These are phyloP conservation scores for Scelioninae gen. 1 DNA, from an alignment of 2,888 invertebrate genomes.

Conservation along the genomic window DNA sequence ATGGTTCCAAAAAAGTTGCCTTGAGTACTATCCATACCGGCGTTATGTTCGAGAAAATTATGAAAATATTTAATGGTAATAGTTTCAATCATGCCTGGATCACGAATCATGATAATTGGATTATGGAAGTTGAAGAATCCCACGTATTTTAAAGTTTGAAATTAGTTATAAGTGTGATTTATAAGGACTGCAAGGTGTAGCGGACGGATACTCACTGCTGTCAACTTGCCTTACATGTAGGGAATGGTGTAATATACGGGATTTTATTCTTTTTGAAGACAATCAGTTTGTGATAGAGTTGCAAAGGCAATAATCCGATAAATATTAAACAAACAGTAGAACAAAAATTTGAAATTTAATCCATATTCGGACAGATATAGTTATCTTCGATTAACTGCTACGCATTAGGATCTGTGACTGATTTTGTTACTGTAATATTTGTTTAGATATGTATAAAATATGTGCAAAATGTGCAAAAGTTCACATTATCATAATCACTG, in stretches of 20 bases:
- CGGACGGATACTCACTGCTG: slow-evolving; percentile 39
- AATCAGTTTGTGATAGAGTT: slow-evolving; percentile 22
- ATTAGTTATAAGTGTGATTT: slow-evolving; percentile 58
- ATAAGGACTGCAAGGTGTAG: slow-evolving; percentile 26
- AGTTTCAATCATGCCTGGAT: slow-evolving; percentile 73
- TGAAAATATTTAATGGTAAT: slow-evolving; percentile 75
- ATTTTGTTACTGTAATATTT: too few species aligned
- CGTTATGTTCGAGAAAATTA: slow-evolving; percentile 58
- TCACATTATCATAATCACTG: too few species aligned
- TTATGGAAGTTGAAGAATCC: slow-evolving; percentile 73
- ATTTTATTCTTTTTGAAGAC: slow-evolving; percentile 44
- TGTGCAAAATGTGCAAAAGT: too few species aligned
- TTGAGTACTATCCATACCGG: too few species aligned
- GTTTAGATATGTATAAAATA: too few species aligned
- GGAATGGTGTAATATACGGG: slow-evolving; percentile 36
- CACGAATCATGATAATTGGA: slow-evolving; percentile 72
- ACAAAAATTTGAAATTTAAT: too few species aligned
- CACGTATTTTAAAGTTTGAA: slow-evolving; percentile 71
- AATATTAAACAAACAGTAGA: too few species aligned
- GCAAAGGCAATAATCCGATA: too few species aligned
- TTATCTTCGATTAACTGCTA: too few species aligned
- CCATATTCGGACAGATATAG: too few species aligned
- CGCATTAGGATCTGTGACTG: too few species aligned
- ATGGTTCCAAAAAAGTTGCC: too few species aligned
- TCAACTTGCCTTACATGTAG: slow-evolving; percentile 69